Conservation (phyloP, 2,113 vertebrate genomes). For the Accipiter virgatus region DNA sequence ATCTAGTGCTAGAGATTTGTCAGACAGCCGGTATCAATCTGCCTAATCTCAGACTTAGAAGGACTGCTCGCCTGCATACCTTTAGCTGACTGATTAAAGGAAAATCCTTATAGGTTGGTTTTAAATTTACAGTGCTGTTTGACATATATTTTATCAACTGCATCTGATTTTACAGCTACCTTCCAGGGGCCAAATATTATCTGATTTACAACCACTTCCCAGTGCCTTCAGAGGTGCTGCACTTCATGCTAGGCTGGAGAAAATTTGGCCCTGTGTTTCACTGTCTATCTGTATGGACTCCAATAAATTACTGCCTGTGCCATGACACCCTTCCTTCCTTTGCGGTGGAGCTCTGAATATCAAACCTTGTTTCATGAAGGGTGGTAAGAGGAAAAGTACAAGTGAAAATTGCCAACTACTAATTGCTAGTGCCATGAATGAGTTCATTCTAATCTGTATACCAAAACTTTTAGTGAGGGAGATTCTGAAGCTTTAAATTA, state of each 20-base stretch:
- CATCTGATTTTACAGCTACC: slow-evolving; percentile 2
- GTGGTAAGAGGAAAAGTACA: neutral
- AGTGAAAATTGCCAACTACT: neutral
- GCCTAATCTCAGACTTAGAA: slow-evolving; percentile 37
- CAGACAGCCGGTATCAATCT: slow-evolving; percentile 44
- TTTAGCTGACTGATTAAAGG: slow-evolving; percentile 41
- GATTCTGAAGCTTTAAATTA: neutral
- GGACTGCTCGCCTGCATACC: slow-evolving; percentile 1
- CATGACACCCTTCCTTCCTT: neutral
- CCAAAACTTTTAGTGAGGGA: neutral
- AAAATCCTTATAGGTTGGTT: neutral
- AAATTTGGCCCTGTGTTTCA: slow-evolving; percentile 2
- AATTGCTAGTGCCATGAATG: neutral
- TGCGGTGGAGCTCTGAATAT: neutral
- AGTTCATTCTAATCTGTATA: neutral
- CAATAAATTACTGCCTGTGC: neutral
- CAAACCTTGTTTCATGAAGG: neutral
- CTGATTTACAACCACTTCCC: slow-evolving; percentile 9
- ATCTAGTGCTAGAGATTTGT: slow-evolving; percentile 27
- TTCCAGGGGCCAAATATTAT: slow-evolving; percentile 19
- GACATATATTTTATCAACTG: neutral
- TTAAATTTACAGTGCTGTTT: slow-evolving; percentile 33
- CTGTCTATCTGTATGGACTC: neutral
- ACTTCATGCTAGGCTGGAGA: neutral
- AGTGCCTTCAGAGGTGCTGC: neutral